These are phyloP conservation scores for Rafetus swinhoei DNA, from an alignment of 2,113 vertebrate genomes.

Conservation along the genomic window DNA sequence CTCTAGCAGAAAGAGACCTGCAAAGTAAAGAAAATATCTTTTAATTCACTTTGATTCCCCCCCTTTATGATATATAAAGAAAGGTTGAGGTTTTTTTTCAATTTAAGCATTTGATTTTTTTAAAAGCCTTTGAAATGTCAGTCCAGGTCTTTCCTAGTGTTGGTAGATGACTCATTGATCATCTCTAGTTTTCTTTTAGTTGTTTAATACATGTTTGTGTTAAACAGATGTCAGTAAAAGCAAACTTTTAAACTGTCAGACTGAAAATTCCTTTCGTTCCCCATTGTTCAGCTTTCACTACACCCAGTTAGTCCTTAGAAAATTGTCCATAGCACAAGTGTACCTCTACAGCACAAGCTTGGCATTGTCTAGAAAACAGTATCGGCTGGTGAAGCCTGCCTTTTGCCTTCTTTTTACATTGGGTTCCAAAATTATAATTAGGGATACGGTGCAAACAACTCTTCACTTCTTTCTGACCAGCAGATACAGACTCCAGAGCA, in stretches of 20 bases:
- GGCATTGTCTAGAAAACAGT: neutral
- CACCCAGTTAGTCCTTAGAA: neutral
- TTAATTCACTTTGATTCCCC: neutral
- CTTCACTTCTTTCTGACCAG: neutral
- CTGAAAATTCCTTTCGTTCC: neutral
- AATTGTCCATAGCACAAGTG: neutral
- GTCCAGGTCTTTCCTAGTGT: neutral
- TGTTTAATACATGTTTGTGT: fast-evolving
- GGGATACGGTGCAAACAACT: neutral
- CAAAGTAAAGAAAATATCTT: neutral
- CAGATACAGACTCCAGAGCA: neutral
- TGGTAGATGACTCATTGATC: neutral
- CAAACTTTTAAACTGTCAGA: fast-evolving
- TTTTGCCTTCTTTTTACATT: neutral
- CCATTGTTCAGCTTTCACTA: neutral
- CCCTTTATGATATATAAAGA: fast-evolving
- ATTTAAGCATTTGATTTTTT: neutral
- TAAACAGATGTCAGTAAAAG: neutral
- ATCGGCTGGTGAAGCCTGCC: no score
- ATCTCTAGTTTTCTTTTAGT: neutral
- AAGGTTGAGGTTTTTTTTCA: neutral
- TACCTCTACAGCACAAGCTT: neutral
- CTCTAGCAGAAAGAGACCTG: neutral
- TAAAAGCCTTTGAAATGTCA: fast-evolving
- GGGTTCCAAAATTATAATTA: neutral